Evolutionary conservation across 2,888 invertebrate species (phyloP).

Genomic region (Brachypalpus laphriformis): DNA sequence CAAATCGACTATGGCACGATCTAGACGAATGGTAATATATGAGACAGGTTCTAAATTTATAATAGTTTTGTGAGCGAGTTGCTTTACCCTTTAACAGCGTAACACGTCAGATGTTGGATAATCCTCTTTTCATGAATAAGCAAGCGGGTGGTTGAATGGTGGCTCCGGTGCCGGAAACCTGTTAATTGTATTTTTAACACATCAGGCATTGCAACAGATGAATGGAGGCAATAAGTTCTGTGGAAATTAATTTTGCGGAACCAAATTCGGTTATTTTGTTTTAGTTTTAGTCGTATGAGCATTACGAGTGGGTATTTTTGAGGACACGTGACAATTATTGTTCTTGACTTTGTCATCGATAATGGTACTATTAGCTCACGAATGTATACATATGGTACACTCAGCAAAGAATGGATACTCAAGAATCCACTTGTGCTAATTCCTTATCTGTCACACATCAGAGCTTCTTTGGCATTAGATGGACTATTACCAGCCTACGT

Average conservation of each 20-base stretch:
- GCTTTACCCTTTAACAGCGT: conserved; percentile 24
- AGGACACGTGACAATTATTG: neutral
- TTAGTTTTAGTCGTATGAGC: no score
- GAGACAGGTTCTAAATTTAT: conserved; percentile 44
- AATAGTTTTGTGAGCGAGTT: neutral
- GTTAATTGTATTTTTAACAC: conserved; percentile 39
- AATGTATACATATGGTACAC: no score
- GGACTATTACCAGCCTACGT: no score
- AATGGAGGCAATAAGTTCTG: neutral
- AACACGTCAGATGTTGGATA: conserved; percentile 37
- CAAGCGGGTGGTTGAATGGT: conserved; percentile 25
- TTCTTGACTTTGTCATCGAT: no score
- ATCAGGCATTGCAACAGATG: neutral
- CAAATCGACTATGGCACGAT: conserved; percentile 2
- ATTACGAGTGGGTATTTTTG: no score
- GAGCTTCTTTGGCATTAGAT: no score
- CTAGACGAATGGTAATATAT: neutral
- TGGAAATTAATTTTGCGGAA: conserved; percentile 5
- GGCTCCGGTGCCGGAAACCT: conserved; percentile 27
- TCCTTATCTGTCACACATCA: no score
- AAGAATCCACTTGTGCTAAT: no score
- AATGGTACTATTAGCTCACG: no score
- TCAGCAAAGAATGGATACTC: no score
- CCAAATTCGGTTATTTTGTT: neutral
- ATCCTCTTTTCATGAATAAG: neutral